Evolutionary conservation across 2,888 invertebrate genomes (phyloP).

Genomic region (Empis livida): DNA sequence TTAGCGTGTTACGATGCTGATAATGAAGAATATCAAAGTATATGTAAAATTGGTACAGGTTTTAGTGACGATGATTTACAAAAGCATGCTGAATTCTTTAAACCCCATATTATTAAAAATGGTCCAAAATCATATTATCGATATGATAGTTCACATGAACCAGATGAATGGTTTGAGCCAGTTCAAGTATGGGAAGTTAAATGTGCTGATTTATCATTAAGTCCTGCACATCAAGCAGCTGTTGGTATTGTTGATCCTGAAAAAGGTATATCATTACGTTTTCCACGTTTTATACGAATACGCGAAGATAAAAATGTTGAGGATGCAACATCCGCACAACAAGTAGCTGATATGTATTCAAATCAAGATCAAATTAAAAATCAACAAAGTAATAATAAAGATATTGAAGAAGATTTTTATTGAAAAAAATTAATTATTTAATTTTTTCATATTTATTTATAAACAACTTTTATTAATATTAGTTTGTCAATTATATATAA

Average conservation of each 20-base stretch:
- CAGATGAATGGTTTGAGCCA: slow-evolving; percentile 85
- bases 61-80: slow-evolving; percentile 85
- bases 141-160: slow-evolving; percentile 56
- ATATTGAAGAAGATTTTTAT: slow-evolving; percentile 31
- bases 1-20: slow-evolving; percentile 85
- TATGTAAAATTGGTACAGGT: slow-evolving; percentile 69
- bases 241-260: slow-evolving; percentile 74
- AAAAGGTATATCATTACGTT: slow-evolving; percentile 88
- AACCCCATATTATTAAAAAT: slow-evolving; percentile 61
- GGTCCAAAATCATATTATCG: slow-evolving; percentile 68
- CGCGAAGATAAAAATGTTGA: slow-evolving; percentile 88
- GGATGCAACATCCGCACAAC: slow-evolving; percentile 80
- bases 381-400: slow-evolving; percentile 31
- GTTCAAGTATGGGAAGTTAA: slow-evolving; percentile 92
- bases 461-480: too few relatives aligned
- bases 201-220: slow-evolving; percentile 93
- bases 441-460: too few relatives aligned
- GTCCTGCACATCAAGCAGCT: slow-evolving; percentile 86
- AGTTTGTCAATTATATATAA: too few relatives aligned
- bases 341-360: slow-evolving; percentile 82
- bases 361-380: slow-evolving; percentile 85
- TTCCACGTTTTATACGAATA: slow-evolving; percentile 79
- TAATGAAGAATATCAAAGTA: slow-evolving; percentile 82
- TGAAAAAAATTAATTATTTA: slow-evolving; percentile 11
- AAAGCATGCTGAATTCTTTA: slow-evolving; percentile 60